These are phyloP conservation scores for Anagyrus pseudococci DNA, from an alignment of 2,888 invertebrate species.

Conservation along the genomic window DNA sequence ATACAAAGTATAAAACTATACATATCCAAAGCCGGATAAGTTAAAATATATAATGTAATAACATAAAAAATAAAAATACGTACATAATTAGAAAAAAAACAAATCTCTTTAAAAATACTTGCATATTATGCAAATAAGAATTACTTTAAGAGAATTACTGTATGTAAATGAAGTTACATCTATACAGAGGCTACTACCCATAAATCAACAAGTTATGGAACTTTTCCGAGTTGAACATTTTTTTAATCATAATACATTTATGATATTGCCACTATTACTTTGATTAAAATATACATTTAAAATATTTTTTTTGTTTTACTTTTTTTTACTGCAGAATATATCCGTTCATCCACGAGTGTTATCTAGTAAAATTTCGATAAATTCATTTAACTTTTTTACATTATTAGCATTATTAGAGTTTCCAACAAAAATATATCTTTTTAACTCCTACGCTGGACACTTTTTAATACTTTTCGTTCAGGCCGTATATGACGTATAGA, in stretches of 20 bases:
- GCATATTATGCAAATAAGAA: conserved; percentile 12
- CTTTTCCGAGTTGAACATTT: conserved; percentile 4
- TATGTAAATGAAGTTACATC: conserved; percentile 6
- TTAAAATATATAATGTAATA: conserved; percentile 5
- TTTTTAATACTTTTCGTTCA: conserved; percentile 4
- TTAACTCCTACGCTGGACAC: neutral
- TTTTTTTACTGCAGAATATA: too few relatives aligned
- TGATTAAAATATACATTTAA: conserved; percentile 5
- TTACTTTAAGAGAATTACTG: conserved; percentile 15
- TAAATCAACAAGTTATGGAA: conserved; percentile 7
- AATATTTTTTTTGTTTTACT: neutral
- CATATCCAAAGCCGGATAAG: conserved; percentile 6
- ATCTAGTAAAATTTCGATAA: too few relatives aligned
- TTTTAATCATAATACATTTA: neutral
- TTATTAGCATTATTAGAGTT: conserved; percentile 4
- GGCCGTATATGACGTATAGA: too few relatives aligned
- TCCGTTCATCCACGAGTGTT: too few relatives aligned
- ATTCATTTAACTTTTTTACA: too few relatives aligned
- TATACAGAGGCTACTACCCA: neutral
- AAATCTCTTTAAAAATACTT: conserved; percentile 26
- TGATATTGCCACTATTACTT: conserved; percentile 6
- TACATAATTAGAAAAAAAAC: conserved; percentile 15
- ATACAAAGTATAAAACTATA: conserved; percentile 22
- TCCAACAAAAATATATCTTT: conserved; percentile 10
- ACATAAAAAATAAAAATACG: conserved; percentile 23